Evolutionary conservation across 1,140 invertebrate genomes (phyloP).

Genomic region (Alviniconcha marisindica): DNA sequence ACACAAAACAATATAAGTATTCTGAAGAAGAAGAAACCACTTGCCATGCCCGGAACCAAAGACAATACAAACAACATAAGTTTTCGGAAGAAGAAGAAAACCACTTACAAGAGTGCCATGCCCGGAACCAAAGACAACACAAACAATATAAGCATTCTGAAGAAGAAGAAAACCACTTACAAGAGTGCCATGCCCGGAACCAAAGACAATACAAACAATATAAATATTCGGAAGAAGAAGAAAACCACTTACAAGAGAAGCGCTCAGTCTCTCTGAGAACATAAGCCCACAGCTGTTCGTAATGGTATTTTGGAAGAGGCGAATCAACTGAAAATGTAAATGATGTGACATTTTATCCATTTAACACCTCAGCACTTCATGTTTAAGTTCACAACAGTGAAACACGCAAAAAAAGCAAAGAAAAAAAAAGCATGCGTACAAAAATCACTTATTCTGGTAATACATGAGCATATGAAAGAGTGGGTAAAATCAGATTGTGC

Average conservation of each 20-base stretch:
- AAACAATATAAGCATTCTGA: neutral
- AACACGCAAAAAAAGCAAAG: neutral
- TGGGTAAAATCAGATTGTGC: neutral
- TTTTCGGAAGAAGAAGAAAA: too few species aligned
- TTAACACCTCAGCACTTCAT: neutral
- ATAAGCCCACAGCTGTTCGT: neutral
- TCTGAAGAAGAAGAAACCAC: neutral
- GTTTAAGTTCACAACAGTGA: neutral
- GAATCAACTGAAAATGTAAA: conserved; percentile 17
- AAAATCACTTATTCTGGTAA: neutral
- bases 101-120: too few species aligned
- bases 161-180: neutral
- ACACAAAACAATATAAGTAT: neutral
- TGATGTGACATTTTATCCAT: too few species aligned
- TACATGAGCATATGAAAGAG: neutral
- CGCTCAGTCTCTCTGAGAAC: conserved; percentile 27
- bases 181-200: neutral
- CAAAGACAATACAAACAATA: neutral
- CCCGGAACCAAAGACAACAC: neutral
- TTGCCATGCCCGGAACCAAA: neutral
- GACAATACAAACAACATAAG: neutral
- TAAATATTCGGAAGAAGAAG: neutral
- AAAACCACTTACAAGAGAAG: conserved; percentile 33
- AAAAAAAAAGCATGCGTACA: neutral
- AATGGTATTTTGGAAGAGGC: conserved; percentile 29